These are phyloP conservation scores for Drosophila hydei DNA, from an alignment of 1,140 invertebrate species.

Conservation along the genomic window DNA sequence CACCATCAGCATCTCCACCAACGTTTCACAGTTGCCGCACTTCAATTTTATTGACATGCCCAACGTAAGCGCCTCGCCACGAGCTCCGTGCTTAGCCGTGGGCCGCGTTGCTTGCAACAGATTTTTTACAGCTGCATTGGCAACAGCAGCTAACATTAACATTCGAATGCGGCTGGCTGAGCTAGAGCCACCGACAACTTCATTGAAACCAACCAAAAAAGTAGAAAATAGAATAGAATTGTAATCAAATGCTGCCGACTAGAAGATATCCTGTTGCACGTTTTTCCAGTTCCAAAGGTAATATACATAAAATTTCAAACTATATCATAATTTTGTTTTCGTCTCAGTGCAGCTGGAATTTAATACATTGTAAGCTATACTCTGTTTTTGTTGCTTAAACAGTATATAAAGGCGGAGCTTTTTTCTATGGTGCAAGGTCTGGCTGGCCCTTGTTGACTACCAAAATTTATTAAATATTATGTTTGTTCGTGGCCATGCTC, in stretches of 20 bases:
- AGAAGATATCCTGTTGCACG: not conserved
- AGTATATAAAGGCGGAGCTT: too few relatives aligned
- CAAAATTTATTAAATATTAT: conserved; percentile 81
- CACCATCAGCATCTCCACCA: conserved; percentile 10
- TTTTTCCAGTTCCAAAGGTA: too few relatives aligned
- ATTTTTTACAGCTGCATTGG: conserved; percentile 71
- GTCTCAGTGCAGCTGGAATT: too few relatives aligned
- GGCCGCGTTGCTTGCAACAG: conserved; percentile 46
- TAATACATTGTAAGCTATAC: too few relatives aligned
- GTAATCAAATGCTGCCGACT: not conserved
- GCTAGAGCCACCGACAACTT: conserved; percentile 10
- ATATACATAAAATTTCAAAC: too few relatives aligned
- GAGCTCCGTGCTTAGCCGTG: conserved; percentile 2
- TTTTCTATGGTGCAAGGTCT: conserved; percentile 24
- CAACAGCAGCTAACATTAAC: conserved; percentile 67
- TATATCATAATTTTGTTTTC: too few relatives aligned
- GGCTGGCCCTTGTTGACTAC: conserved; percentile 64
- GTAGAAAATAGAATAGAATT: conserved; percentile 26
- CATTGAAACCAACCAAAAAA: conserved; percentile 16
- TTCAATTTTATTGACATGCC: conserved; percentile 77
- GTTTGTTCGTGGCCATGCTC: conserved; percentile 45
- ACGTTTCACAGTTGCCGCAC: conserved; percentile 51
- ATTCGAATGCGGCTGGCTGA: conserved; percentile 42
- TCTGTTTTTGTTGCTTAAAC: too few relatives aligned
- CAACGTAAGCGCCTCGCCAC: not conserved